phyloP scores from a whole-genome alignment of 2,113 vertebrate genomes.

The Pseudois nayaur region DNA sequence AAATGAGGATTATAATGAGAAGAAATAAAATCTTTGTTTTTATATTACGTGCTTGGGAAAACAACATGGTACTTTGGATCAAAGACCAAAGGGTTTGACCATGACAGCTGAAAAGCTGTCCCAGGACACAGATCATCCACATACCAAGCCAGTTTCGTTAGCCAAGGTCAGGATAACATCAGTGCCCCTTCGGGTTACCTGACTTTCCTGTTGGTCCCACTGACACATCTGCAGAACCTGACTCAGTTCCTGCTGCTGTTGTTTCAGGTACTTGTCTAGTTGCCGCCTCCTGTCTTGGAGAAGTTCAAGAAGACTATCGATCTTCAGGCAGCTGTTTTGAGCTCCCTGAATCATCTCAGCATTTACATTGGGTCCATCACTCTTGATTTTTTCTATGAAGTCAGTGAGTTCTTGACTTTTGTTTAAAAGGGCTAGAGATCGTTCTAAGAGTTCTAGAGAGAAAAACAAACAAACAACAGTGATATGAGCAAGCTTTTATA shows the following conservation, averaged over 20 bases:
- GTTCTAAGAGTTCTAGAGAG: constrained; percentile 86
- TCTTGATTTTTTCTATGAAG: constrained; percentile 87
- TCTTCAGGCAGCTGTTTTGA: constrained; percentile 82
- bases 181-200: constrained; percentile 73
- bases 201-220: constrained; percentile 86
- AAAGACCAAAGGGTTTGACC: background rate
- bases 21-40: background rate
- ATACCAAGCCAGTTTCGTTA: background rate
- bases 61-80: background rate
- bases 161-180: background rate
- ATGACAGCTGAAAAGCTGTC: background rate
- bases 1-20: background rate
- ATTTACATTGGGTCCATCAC: constrained; percentile 81
- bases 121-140: background rate
- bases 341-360: constrained; percentile 79
- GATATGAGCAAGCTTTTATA: background rate
- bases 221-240: constrained; percentile 81
- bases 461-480: background rate
- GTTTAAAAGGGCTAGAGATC: constrained; percentile 89
- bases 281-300: constrained; percentile 90
- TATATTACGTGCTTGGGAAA: background rate
- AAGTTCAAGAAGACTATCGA: constrained; percentile 89
- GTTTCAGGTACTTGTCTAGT: constrained; percentile 82
- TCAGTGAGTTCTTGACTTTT: constrained; percentile 88
- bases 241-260: constrained; percentile 78